Evolutionary conservation across 2,797 vertebrate genomes (phyloP).

Genomic region (Rhynchotus rufescens): DNA sequence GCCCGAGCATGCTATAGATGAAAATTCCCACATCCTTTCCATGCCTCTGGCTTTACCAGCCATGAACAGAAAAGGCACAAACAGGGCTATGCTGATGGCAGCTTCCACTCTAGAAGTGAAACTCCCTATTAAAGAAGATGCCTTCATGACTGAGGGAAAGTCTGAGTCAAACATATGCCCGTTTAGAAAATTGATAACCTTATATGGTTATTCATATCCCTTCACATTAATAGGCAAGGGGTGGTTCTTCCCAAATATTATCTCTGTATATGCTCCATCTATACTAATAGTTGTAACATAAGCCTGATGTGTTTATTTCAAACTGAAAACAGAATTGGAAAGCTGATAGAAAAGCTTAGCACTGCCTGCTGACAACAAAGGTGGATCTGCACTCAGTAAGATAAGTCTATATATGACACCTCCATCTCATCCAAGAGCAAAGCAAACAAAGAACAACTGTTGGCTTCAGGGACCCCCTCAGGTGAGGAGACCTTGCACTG

Average conservation of each 20-base stretch:
- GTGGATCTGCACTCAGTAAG: too few relatives aligned
- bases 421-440: not conserved
- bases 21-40: not conserved
- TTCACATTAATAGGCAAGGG: not conserved
- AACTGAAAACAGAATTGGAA: too few relatives aligned
- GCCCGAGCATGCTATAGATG: not conserved
- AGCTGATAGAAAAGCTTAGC: too few relatives aligned
- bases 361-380: too few relatives aligned
- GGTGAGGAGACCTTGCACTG: not conserved
- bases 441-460: not conserved
- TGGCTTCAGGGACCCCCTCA: not conserved
- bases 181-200: not conserved
- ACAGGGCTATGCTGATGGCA: not conserved
- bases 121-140: not conserved
- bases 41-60: not conserved
- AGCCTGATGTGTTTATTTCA: too few relatives aligned
- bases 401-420: too few relatives aligned
- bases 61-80: not conserved
- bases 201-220: fast-evolving
- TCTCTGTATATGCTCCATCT: too few relatives aligned
- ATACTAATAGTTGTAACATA: too few relatives aligned
- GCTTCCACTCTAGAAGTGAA: not conserved
- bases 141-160: not conserved
- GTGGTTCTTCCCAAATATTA: too few relatives aligned
- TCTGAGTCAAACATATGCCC: not conserved